Base-by-base conservation (phyloP, 2,113 vertebrate species). In the Ammodytes marinus region DNA sequence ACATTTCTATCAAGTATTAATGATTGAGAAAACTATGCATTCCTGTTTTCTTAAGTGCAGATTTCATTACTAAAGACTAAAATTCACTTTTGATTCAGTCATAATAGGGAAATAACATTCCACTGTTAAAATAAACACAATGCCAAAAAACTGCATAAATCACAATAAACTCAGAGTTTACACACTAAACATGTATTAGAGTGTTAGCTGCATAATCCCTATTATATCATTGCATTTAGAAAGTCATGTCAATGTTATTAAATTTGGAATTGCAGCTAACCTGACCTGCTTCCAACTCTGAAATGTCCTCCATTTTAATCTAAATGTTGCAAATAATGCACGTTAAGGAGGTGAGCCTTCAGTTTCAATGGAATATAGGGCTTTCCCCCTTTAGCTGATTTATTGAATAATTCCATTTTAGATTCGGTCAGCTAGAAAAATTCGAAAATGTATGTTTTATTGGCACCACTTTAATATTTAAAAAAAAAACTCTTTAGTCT, bases 1-100 rank as follows among this genome's bases (percentile, higher is more conserved):
- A n/a, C 7, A 70, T 74, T 70, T 74, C 40, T 46, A 50, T 63
- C 9, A 64, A 42, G 43, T 57, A 17, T 49, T 54, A 70, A 60
- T 27, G 15, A 80, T 2, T 61, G 12, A 58, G 69, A n/a, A 61
- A 77, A 55, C 81, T 78, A 87, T 75, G 74, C 78, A 84, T 61
- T 40, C 40, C 15, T 46, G 17, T 59, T 79, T 72, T 19, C 55
- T 71, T 64, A 39, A 64, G 19, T 57, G 47, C 14, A 5, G 14
- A 75, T 13, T 74, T n/a, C 42, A 37, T 17, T n/a, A 46, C 42
- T 61, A 43, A 70, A 55, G 5, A 68, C 52, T 57, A 13, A 35
- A 14, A 68, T 50, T 54, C 3, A 10, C 15, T n/a, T 43, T 39
- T 80, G 8, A 69, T 64, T 70, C 8, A 57, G 63, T 64, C 17